Evolutionary conservation across 53 echinoderm and acorn worm species (phyloP), one percentile per base, ranked within the genome.

Genomic region (Pentamera pediparva): DNA sequence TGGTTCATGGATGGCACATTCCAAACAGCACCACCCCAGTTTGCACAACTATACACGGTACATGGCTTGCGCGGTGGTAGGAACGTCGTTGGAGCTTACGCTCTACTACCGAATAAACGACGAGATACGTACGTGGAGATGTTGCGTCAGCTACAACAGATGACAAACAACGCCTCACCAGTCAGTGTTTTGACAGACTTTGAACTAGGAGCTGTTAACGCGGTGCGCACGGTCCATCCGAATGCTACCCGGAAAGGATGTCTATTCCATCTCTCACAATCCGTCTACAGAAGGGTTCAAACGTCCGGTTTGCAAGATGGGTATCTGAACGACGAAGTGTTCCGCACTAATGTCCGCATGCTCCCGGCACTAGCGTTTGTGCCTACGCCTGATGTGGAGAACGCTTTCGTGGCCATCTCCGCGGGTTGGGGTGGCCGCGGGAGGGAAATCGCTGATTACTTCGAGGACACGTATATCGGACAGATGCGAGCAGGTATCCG

Each of bases 251-350:
- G 6, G 31, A 25, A 59, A 59, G 59, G 59, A 9, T 59, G 59
- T 59, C 59, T 59, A 17, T 59, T 59, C 31, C 59, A 59, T 15
- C 59, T 59, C 15, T 59, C 28, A 17, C 59, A 59, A 32, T 59
- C 59, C 6, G 32, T 59, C 6, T 32, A 59, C 59, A 6, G 59
- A 29, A 27, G 59, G 8, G 59, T 59, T 8, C 59, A 59, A 28
- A 29, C 29, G 31, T 27, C 26, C 17, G 59, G 59, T 32, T 30
- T 59, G 32, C 30, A 59, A 28, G 59, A 59, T 17, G 24, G 31
- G 31, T 59, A 59, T 30, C 26, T 28, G 1, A 59, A 25, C 5
- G 59, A 59, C 59, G 31, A 59, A 4, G 28, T 25, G 9, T 59
- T 59, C 59, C 59, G 59, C 0, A 29, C 59, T 17, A 27, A 59